Conservation (phyloP, 2,113 vertebrate genomes). For the Crotalus helleri region DNA sequence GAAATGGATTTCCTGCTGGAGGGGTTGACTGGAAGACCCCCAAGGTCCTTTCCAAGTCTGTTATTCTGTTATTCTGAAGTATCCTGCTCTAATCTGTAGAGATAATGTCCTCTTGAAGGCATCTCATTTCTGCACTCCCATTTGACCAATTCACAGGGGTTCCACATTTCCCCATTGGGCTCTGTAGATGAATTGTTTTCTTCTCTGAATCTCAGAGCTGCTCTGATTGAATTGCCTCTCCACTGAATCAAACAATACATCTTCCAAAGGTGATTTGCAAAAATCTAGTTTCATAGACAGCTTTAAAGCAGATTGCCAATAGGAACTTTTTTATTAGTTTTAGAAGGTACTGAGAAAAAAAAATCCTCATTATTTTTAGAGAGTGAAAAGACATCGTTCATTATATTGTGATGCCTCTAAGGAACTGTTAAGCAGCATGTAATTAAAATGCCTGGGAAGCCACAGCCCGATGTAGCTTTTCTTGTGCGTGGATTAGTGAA, state of each 20-base stretch:
- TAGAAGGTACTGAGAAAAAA: constrained; percentile 10
- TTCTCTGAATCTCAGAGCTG: not conserved
- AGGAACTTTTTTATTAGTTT: constrained; percentile 23
- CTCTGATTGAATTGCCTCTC: not conserved
- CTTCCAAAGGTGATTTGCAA: not conserved
- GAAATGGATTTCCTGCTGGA: not conserved
- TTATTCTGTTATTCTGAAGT: not conserved
- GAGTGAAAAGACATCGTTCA: not conserved
- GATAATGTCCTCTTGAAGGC: not conserved
- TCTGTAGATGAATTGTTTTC: not conserved
- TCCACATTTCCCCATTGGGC: not conserved
- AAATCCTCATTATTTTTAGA: constrained; percentile 1
- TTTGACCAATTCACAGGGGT: not conserved
- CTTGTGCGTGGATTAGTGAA: constrained; percentile 36
- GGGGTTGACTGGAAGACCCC: not conserved
- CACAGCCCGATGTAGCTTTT: constrained; percentile 38
- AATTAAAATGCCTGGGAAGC: constrained; percentile 32
- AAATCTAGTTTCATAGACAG: not conserved
- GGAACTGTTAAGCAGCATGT: constrained; percentile 33
- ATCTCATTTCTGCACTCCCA: not conserved
- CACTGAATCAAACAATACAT: not conserved
- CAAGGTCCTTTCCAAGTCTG: not conserved
- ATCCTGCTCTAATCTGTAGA: not conserved
- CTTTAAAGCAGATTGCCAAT: not conserved
- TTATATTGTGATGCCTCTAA: constrained; percentile 24